These are phyloP conservation scores for Palloptera scutellata DNA, from an alignment of 2,888 invertebrate genomes.

Conservation along the genomic window DNA sequence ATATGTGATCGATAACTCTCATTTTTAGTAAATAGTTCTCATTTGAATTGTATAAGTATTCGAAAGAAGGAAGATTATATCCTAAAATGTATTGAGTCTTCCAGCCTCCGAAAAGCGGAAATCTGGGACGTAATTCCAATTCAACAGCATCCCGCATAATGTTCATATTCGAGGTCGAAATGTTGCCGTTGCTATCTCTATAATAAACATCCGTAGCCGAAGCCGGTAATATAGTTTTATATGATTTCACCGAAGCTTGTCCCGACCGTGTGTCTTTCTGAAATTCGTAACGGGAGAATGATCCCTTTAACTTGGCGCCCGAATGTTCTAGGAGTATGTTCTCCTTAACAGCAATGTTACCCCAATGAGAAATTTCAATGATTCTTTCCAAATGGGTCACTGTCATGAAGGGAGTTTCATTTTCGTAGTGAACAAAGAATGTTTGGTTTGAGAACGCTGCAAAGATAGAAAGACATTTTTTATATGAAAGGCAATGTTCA, in stretches of 20 bases:
- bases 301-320: conserved; percentile 91
- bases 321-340: conserved; percentile 89
- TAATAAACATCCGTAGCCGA: conserved; percentile 97
- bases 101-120: conserved; percentile 99
- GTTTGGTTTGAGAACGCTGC: conserved; percentile 69
- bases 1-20: conserved; percentile 95
- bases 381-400: conserved; percentile 84
- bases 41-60: conserved; percentile 86
- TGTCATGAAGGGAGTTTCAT: conserved; percentile 95
- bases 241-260: conserved; percentile 88
- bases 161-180: conserved; percentile 94
- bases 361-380: conserved; percentile 99
- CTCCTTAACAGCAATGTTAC: conserved; percentile 97
- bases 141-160: conserved; percentile 91
- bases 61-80: conserved; percentile 96
- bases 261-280: conserved; percentile 91
- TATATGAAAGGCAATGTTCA: conserved; percentile 30
- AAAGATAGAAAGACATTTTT: conserved; percentile 39
- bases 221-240: conserved; percentile 85
- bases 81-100: conserved; percentile 96
- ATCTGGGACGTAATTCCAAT: conserved; percentile 93
- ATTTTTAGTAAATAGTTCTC: conserved; percentile 87
- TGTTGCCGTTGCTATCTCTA: conserved; percentile 95
- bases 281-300: conserved; percentile 97
- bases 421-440: conserved; percentile 90